Percentiles rank a stretch among this genome's conserved stretches.
Evolutionary conservation across 2,888 invertebrate species (phyloP).

Genomic region (Cephus sareptanus): DNA sequence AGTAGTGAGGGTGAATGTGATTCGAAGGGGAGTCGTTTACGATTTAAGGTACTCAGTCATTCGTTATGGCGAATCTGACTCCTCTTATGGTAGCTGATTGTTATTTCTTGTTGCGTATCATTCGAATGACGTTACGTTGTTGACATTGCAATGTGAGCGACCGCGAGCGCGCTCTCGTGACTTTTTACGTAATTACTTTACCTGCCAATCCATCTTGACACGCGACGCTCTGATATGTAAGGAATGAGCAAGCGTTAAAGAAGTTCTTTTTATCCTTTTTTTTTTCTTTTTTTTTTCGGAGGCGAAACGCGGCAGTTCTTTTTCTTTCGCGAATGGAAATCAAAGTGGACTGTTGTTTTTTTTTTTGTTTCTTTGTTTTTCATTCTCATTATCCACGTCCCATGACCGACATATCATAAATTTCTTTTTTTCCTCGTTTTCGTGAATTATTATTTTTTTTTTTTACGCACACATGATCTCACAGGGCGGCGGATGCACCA

Average conservation of each 20-base stretch:
- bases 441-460: neutral
- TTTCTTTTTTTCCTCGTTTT: neutral
- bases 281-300: too few relatives aligned
- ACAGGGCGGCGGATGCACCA: neutral
- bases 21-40: neutral
- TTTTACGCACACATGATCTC: neutral
- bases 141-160: neutral
- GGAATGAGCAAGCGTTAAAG: neutral
- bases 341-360: neutral
- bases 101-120: neutral
- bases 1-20: neutral
- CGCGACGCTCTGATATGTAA: neutral
- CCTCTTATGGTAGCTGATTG: neutral
- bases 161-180: neutral
- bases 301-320: too few relatives aligned
- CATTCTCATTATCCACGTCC: neutral
- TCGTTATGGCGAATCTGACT: neutral
- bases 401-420: neutral
- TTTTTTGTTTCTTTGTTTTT: neutral
- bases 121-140: neutral
- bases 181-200: neutral
- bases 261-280: neutral
- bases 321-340: neutral
- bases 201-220: neutral
- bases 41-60: neutral